Evolutionary conservation across 2,888 invertebrate genomes (phyloP).

Genomic region (Drosophila meridionalis): DNA sequence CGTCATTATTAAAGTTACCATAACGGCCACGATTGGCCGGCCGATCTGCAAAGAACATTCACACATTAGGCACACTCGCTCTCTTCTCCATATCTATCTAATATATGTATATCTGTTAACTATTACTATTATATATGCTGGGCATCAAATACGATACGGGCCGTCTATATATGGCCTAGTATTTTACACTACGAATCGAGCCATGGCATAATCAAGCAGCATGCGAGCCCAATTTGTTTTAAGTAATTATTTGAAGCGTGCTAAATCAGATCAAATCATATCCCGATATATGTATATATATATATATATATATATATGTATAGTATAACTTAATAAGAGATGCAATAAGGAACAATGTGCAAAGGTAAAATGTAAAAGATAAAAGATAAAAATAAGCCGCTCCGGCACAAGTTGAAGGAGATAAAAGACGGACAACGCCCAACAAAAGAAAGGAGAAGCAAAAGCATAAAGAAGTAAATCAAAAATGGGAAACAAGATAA

Average conservation of each 20-base stretch:
- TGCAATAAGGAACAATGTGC: no score
- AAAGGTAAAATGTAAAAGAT: background rate
- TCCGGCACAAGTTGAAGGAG: conserved; percentile 9
- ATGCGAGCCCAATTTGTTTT: conserved; percentile 40
- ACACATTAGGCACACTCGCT: background rate
- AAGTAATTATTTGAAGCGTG: conserved; percentile 40
- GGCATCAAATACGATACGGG: conserved; percentile 11
- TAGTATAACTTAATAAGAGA: no score
- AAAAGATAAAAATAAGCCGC: background rate
- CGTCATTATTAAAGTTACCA: conserved; percentile 84
- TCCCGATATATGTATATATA: background rate
- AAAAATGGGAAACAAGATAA: background rate
- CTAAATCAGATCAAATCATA: conserved; percentile 27
- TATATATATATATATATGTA: background rate
- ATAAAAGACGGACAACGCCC: conserved; percentile 21
- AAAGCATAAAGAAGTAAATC: background rate
- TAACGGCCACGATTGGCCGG: conserved; percentile 85
- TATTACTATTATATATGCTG: conserved; percentile 6
- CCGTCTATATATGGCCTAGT: conserved; percentile 32
- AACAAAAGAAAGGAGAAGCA: background rate
- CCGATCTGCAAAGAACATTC: conserved; percentile 77
- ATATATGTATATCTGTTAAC: conserved; percentile 1
- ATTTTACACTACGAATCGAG: conserved; percentile 29
- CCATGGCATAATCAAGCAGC: conserved; percentile 17
- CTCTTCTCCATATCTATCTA: background rate